Evolutionary conservation across 30 jellyfish, hydroid and myxozoan genomes (phyloP).

Genomic region (Haliclystus octoradiatus): DNA sequence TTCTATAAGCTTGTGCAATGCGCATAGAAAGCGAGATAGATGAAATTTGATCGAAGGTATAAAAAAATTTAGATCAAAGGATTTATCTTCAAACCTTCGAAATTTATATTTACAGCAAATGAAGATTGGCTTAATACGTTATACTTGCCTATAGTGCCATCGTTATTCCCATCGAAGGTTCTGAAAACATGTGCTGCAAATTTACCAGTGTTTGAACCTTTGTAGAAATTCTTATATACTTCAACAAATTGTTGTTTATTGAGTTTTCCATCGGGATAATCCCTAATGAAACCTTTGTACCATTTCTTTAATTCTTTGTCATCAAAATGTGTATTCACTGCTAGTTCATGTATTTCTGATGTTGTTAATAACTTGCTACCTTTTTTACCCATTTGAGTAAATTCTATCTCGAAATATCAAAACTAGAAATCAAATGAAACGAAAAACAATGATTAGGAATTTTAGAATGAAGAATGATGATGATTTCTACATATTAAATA

Average conservation of each 20-base stretch:
- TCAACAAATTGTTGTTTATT: conserved; percentile 72
- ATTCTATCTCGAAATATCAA: too few relatives aligned
- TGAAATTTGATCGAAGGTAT: too few relatives aligned
- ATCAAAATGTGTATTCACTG: conserved; percentile 64
- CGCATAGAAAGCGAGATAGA: too few relatives aligned
- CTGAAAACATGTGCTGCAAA: conserved; percentile 97
- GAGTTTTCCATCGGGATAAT: conserved; percentile 76
- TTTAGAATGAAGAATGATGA: too few relatives aligned
- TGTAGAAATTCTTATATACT: conserved; percentile 70
- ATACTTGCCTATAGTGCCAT: conserved; percentile 77
- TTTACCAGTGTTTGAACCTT: conserved; percentile 58
- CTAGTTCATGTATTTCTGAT: conserved; percentile 63
- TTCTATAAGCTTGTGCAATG: too few relatives aligned
- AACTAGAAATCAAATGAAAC: too few relatives aligned
- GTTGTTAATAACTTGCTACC: conserved; percentile 76
- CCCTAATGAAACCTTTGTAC: conserved; percentile 81
- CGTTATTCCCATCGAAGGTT: conserved; percentile 80
- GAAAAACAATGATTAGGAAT: too few relatives aligned
- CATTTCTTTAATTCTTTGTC: conserved; percentile 77
- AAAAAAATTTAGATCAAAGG: too few relatives aligned
- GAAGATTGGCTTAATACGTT: too few relatives aligned
- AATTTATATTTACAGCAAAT: too few relatives aligned
- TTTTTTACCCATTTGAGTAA: conserved; percentile 89
- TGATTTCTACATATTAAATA: too few relatives aligned
- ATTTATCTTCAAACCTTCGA: too few relatives aligned